Evolutionary conservation across 1,140 invertebrate species (phyloP).

Genomic region (Nasonia longicornis): DNA sequence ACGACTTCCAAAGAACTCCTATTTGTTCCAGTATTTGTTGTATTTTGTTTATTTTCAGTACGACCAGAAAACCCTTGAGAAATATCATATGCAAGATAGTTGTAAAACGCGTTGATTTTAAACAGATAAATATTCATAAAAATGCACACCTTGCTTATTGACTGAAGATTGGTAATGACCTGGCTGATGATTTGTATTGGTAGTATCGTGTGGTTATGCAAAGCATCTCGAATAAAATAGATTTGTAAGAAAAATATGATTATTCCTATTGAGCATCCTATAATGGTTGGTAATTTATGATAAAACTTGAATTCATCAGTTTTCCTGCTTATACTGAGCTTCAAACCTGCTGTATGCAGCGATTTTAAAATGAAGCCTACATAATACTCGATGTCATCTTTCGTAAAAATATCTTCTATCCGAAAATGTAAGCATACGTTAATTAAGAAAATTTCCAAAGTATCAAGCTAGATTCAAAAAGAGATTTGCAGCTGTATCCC

Average conservation of each 20-base stretch:
- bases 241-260: neutral
- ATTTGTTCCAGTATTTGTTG: neutral
- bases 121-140: no score
- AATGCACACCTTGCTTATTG: neutral
- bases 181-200: neutral
- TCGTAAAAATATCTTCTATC: no score
- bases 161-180: neutral
- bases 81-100: neutral
- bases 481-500: no score
- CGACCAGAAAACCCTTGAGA: neutral
- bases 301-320: neutral
- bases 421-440: no score
- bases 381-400: neutral
- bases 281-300: neutral
- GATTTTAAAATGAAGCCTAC: neutral
- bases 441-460: no score
- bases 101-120: no score
- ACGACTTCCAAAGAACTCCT: neutral
- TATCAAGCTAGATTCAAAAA: no score
- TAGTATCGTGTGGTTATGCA: neutral
- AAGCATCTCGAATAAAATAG: neutral
- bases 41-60: neutral
- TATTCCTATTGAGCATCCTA: neutral
- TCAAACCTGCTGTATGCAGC: neutral
- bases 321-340: neutral